A percentile compares a stretch with the other conserved stretches of the same genome.
These are phyloP conservation scores for Vanessa tameamea DNA, from an alignment of 1,140 invertebrate species.

Conservation along the genomic window DNA sequence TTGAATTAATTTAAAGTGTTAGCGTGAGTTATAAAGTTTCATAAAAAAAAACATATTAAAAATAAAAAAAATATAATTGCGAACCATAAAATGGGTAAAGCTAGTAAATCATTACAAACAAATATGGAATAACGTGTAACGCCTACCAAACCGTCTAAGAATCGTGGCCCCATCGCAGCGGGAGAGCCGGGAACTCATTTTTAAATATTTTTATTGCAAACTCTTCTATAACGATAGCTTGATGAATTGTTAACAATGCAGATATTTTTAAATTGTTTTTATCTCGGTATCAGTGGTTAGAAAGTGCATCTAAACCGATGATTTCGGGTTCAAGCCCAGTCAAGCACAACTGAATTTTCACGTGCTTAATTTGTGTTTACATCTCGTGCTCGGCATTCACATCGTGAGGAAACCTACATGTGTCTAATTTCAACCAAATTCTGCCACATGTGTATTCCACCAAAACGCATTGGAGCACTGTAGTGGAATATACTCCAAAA, in stretches of 20 bases:
- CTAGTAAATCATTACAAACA: constrained; percentile 24
- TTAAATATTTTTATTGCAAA: constrained; percentile 32
- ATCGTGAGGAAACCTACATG: too few species aligned
- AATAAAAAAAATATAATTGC: neutral
- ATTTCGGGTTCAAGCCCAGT: too few species aligned
- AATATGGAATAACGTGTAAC: constrained; percentile 36
- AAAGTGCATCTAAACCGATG: too few species aligned
- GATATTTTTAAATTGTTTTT: neutral
- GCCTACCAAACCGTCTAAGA: constrained; percentile 9
- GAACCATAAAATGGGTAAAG: neutral
- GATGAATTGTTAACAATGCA: constrained; percentile 25
- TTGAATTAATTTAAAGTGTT: too few species aligned
- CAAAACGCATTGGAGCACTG: too few species aligned
- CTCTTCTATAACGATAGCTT: constrained; percentile 20
- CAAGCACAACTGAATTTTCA: too few species aligned
- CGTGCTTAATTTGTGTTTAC: too few species aligned
- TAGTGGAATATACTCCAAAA: too few species aligned
- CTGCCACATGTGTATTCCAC: too few species aligned
- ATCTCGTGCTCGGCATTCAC: too few species aligned
- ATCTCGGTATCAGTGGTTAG: too few species aligned
- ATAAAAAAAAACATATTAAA: neutral
- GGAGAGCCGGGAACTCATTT: constrained; percentile 34
- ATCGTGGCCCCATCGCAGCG: constrained; percentile 49
- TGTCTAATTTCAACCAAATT: too few species aligned
- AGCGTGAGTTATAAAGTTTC: neutral